A percentile compares a stretch with the other conserved stretches of the same genome.
These are phyloP conservation scores for Caenorhabditis afra DNA, from an alignment of 2,888 invertebrate genomes.

Conservation along the genomic window DNA sequence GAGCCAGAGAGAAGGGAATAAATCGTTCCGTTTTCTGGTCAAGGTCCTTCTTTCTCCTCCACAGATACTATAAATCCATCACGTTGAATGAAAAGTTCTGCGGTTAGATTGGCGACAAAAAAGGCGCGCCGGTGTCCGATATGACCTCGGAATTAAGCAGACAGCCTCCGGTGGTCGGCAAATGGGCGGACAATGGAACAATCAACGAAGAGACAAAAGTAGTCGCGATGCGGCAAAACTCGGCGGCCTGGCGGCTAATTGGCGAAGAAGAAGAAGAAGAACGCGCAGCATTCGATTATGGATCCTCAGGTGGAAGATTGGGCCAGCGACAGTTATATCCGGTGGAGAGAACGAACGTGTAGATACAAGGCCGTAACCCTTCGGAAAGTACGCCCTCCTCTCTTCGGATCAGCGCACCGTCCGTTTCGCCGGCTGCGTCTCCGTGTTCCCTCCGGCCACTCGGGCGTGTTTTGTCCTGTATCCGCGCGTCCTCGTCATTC, in stretches of 20 bases:
- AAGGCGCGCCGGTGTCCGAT: constrained; percentile 25
- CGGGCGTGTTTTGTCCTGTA: constrained; percentile 31
- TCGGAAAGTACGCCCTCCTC: constrained; percentile 36
- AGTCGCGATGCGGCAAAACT: constrained; percentile 45
- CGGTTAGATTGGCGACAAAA: constrained; percentile 31
- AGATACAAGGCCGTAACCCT: constrained; percentile 49
- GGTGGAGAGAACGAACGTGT: constrained; percentile 34
- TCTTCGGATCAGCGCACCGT: constrained; percentile 25
- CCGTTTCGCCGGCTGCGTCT: constrained; percentile 46
- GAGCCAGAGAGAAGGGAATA: no score
- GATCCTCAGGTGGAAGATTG: constrained; percentile 21
- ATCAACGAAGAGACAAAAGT: constrained; percentile 42
- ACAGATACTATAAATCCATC: constrained; percentile 42
- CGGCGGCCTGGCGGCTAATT: constrained; percentile 33
- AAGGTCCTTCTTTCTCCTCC: constrained; percentile 1
- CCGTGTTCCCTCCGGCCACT: constrained; percentile 7
- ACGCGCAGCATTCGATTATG: constrained; percentile 52
- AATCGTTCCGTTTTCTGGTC: no score
- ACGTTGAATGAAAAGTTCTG: constrained; percentile 8
- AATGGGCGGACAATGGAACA: constrained; percentile 47
- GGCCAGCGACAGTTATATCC: constrained; percentile 33
- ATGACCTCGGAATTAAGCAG: constrained; percentile 39
- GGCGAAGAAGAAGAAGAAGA: constrained; percentile 45
- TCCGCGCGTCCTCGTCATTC: constrained; percentile 2
- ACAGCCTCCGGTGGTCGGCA: constrained; percentile 15